Evolutionary conservation across 2,797 vertebrate species (phyloP), one percentile per base, ranked within the genome.

Genomic region (Emys orbicularis): DNA sequence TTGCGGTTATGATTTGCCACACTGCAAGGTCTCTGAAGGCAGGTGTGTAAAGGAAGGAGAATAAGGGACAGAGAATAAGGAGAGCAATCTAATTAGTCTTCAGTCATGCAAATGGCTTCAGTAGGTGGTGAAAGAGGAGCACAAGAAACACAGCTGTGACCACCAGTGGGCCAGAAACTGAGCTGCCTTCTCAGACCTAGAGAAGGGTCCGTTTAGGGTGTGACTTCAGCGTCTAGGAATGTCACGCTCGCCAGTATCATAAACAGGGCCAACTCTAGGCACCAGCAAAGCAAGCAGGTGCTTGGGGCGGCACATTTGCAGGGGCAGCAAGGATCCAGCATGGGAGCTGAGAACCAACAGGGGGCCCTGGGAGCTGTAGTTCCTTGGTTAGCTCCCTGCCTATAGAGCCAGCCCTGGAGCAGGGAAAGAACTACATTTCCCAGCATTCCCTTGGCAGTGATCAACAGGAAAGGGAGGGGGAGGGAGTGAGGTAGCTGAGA

Each of bases 61-160:
- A 81, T 5, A 29, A 27, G 84, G 1, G 15, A 54, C 19, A 41
- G 37, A 83, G 7, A 94, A 79, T 65, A 91, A 25, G 50, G 53
- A 74, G 37, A 77, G 37, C 41, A 21, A 2, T 29, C 91, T 7
- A 80, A 50, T 23, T 27, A 74, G n/a, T 7, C n/a, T 31, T 37
- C 65, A 68, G 65, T 37, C 34, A 21, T 68, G 19, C 37, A 54
- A 34, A 80, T 0, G 0, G 1, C 21, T 77, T 1, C 18, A 19
- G n/a, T 6, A 72, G 21, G 19, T 2, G 29, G 8, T 41, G 31
- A 1, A 68, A 81, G 77, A 53, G 82, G n/a, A 93, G 52, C 1
- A 0, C 6, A 53, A 2, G 0, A 2, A 86, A 41, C 5, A 13
- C n/a, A 50, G 21, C 47, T 72, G 68, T 72, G 68, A 72, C 5